phyloP scores from a whole-genome alignment of 2,113 vertebrate species.

The Gobio gobio region DNA sequence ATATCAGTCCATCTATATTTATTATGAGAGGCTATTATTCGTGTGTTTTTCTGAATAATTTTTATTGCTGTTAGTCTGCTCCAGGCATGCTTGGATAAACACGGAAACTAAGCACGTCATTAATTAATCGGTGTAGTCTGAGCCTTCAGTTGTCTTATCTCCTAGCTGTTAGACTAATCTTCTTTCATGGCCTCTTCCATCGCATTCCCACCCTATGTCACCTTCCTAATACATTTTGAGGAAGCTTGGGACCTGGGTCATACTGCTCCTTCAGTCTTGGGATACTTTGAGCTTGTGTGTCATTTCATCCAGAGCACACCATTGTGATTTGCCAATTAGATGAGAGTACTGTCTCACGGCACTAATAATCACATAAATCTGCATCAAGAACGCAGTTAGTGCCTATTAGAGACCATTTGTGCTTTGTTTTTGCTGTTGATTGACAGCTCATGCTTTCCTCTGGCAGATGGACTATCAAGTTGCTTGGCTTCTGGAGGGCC shows the following conservation, averaged over 20 bases:
- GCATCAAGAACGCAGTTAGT: neutral
- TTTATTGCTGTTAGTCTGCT: neutral
- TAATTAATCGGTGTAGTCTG: slow-evolving; percentile 39
- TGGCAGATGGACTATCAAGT: neutral
- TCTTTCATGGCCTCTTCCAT: neutral
- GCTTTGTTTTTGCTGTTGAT: neutral
- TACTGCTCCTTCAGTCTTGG: neutral
- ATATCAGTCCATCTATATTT: neutral
- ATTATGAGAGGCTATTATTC: neutral
- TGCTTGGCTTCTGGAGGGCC: neutral
- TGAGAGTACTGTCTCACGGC: neutral
- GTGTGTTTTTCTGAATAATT: neutral
- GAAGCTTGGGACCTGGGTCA: neutral
- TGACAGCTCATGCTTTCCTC: neutral
- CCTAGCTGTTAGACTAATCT: neutral
- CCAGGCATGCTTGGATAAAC: neutral
- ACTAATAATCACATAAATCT: neutral
- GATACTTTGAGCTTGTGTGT: slow-evolving; percentile 10
- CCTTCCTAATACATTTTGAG: neutral
- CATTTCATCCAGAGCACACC: neutral
- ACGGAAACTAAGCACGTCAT: slow-evolving; percentile 22
- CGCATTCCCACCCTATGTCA: neutral
- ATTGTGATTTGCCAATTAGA: neutral
- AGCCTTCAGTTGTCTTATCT: neutral
- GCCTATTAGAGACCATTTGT: neutral